phyloP scores from a whole-genome alignment of 2,888 invertebrate genomes.

The Pollenia amentaria region DNA sequence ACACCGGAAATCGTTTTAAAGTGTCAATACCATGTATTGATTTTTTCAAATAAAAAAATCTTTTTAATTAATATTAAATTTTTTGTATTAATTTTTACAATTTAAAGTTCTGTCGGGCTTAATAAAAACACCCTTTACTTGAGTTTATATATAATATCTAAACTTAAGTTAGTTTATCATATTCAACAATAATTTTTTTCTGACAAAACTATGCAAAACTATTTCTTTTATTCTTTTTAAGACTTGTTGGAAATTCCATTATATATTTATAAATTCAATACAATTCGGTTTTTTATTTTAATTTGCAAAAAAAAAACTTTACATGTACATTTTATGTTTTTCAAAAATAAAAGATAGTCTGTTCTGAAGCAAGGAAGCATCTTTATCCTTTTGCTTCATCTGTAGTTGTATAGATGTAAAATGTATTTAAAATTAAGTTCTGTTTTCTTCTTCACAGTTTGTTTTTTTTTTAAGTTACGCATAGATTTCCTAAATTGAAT shows the following conservation, averaged over 20 bases:
- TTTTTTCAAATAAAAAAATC: too few species aligned
- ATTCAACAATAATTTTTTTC: not conserved
- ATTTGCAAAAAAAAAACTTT: constrained; percentile 35
- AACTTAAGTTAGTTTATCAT: constrained; percentile 56
- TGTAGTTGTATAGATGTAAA: not conserved
- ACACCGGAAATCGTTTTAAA: too few species aligned
- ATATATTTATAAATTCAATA: constrained; percentile 85
- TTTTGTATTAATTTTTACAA: too few species aligned
- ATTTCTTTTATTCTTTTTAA: constrained; percentile 28
- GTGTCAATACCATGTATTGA: too few species aligned
- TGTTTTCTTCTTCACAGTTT: constrained; percentile 29
- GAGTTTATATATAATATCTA: constrained; percentile 15
- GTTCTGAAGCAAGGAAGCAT: not conserved
- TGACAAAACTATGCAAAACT: constrained; percentile 45
- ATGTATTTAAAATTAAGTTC: not conserved
- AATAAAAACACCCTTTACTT: not conserved
- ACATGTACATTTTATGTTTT: constrained; percentile 32
- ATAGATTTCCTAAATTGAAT: constrained; percentile 73
- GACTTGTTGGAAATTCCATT: constrained; percentile 75
- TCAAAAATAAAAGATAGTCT: not conserved
- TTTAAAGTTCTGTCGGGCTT: too few species aligned
- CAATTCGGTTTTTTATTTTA: constrained; percentile 76
- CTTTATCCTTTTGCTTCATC: constrained; percentile 39
- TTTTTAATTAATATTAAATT: too few species aligned
- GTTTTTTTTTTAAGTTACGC: constrained; percentile 44